phyloP scores from a whole-genome alignment of 2,113 vertebrate species.

The Colistium nudipinnis region DNA sequence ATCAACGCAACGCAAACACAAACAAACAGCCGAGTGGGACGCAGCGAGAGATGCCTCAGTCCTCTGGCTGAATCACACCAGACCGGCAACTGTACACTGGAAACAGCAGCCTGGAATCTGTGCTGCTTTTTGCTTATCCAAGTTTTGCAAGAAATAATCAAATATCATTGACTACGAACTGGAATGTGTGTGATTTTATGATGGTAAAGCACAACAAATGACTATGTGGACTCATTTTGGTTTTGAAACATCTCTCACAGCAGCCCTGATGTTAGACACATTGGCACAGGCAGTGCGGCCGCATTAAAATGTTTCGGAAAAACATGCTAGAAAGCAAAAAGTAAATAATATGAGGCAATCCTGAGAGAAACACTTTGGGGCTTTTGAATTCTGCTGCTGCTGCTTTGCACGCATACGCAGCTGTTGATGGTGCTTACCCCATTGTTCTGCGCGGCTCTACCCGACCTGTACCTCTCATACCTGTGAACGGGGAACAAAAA shows the following conservation, averaged over 20 bases:
- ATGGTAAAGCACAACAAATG: neutral
- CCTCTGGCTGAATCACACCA: conserved; percentile 19
- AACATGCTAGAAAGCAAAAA: conserved; percentile 22
- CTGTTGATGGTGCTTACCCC: conserved; percentile 85
- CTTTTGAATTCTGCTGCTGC: conserved; percentile 4
- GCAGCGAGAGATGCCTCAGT: conserved; percentile 17
- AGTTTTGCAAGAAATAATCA: conserved; percentile 6
- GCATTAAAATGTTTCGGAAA: conserved; percentile 1
- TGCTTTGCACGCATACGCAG: neutral
- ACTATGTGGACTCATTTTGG: neutral
- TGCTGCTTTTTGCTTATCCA: conserved; percentile 12
- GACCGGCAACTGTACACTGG: conserved; percentile 26
- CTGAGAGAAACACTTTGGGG: neutral
- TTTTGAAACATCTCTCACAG: conserved; percentile 6
- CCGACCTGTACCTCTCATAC: conserved; percentile 92
- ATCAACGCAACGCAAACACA: conserved; percentile 53
- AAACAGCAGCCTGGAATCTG: conserved; percentile 26
- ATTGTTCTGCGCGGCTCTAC: conserved; percentile 88
- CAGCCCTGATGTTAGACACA: neutral
- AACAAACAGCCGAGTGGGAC: conserved; percentile 44
- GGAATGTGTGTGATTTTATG: neutral
- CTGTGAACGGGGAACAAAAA: conserved; percentile 82
- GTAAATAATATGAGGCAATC: neutral
- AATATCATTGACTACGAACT: neutral
- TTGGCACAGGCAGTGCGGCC: neutral